These are phyloP conservation scores for Leptobrachium ailaonicum DNA, from an alignment of 2,113 vertebrate genomes.

Conservation along the genomic window DNA sequence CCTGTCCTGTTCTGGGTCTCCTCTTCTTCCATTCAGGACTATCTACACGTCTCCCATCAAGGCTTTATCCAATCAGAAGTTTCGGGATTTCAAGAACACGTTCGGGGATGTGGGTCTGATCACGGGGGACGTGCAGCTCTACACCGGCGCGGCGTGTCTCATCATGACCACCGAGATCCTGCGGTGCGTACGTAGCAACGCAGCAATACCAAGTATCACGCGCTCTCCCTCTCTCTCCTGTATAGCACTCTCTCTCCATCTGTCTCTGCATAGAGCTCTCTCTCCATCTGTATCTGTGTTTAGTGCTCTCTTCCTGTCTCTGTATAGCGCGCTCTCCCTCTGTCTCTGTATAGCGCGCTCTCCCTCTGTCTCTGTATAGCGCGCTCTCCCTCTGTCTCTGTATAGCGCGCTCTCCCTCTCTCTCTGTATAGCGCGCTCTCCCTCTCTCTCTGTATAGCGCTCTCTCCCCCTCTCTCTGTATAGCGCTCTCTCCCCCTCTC, in stretches of 20 bases:
- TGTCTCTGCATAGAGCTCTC: no score
- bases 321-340: no score
- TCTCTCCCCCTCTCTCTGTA: neutral
- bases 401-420: no score
- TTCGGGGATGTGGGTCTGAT: constrained; percentile 87
- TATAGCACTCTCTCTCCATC: no score
- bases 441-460: no score
- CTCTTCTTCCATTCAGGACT: constrained; percentile 63
- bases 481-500: no score
- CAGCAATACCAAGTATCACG: neutral
- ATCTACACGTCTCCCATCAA: constrained; percentile 93
- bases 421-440: no score
- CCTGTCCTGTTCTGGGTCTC: neutral
- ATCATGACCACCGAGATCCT: constrained; percentile 95
- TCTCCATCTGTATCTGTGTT: no score
- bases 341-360: no score
- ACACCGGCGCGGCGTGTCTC: constrained; percentile 85
- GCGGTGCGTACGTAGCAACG: constrained; percentile 64
- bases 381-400: no score
- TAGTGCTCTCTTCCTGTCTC: no score
- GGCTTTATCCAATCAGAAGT: constrained; percentile 93
- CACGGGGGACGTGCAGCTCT: constrained; percentile 87
- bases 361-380: no score
- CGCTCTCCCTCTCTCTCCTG: neutral
- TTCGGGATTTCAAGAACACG: constrained; percentile 86